Conservation (phyloP, 2,888 invertebrate genomes). For the Ctenicera cuprea region DNA sequence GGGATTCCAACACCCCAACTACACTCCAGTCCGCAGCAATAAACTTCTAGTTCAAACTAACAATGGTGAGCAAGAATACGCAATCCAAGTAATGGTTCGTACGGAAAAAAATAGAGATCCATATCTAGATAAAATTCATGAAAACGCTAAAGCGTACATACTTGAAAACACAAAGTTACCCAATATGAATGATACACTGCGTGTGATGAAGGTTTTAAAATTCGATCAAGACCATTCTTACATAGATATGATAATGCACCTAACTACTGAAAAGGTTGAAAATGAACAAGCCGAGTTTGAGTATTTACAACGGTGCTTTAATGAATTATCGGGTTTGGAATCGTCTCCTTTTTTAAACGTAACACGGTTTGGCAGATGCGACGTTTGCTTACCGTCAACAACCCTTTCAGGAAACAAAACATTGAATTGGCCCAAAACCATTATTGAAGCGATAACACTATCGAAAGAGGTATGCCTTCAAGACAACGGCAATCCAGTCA, state of each 20-base stretch:
- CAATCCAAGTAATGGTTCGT: too few relatives aligned
- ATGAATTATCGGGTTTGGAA: too few relatives aligned
- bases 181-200: not conserved
- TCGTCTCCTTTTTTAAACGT: too few relatives aligned
- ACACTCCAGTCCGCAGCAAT: slow-evolving; percentile 35
- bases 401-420: slow-evolving; percentile 33
- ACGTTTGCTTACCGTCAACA: slow-evolving; percentile 45
- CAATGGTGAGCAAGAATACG: too few relatives aligned
- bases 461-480: slow-evolving; percentile 76
- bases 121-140: too few relatives aligned
- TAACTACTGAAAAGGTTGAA: too few relatives aligned
- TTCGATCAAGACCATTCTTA: slow-evolving; percentile 4
- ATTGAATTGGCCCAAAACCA: slow-evolving; percentile 71
- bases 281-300: too few relatives aligned
- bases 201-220: slow-evolving; percentile 36
- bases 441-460: slow-evolving; percentile 73
- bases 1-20: slow-evolving; percentile 52
- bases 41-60: too few relatives aligned
- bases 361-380: slow-evolving; percentile 18
- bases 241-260: slow-evolving; percentile 2
- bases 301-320: too few relatives aligned
- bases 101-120: too few relatives aligned
- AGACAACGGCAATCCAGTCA: slow-evolving; percentile 75
- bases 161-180: too few relatives aligned
- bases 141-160: too few relatives aligned